Evolutionary conservation across 2,797 vertebrate genomes (phyloP), one percentile per base, ranked within the genome.

Genomic region (Arctocebus calabarensis): DNA sequence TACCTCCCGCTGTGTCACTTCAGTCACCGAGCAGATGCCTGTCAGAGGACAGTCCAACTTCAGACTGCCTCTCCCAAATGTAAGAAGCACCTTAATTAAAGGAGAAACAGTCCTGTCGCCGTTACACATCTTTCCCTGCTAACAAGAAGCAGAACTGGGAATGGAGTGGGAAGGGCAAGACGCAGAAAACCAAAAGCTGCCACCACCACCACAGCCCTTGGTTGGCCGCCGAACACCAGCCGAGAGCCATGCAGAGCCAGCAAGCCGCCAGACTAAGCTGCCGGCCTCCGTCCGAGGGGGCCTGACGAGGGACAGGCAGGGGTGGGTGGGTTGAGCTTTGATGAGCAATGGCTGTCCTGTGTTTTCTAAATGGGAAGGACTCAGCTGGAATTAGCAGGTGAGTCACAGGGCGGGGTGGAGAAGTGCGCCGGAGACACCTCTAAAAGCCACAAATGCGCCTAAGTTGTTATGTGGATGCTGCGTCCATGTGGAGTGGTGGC

Each of bases 61-160:
- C 14, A 10, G 73, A 66, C 8, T 43, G 43, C 74, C 34, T 78
- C 23, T 86, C 45, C 66, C 40, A 23, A 34, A 81, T 93, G 85
- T 91, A 68, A 92, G 74, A 52, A 66, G 88, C 19, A 45, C 74
- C 25, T 43, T 43, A 55, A 90, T 74, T 64, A 27, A 93, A 90
- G n/a, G 14, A 87, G 40, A 66, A 83, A 68, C 73, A 17, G 40
- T 29, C 14, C 45, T 43, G 13, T 29, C 61, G 68, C 68, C 75
- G 59, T 48, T 66, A 88, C 59, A 74, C 1, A 2, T 27, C 40
- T 92, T 32, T 71, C 43, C 85, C 75, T 91, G 57, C 19, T 64
- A 62, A 93, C 0, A 8, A 71, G 29, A 62, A 90, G 2, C 29
- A 82, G n/a, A 45, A 75, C 78, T 25, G 81, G n/a, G 37, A 92